These are phyloP conservation scores for Melinopterus prodromus DNA, from an alignment of 2,888 invertebrate genomes.

Conservation along the genomic window DNA sequence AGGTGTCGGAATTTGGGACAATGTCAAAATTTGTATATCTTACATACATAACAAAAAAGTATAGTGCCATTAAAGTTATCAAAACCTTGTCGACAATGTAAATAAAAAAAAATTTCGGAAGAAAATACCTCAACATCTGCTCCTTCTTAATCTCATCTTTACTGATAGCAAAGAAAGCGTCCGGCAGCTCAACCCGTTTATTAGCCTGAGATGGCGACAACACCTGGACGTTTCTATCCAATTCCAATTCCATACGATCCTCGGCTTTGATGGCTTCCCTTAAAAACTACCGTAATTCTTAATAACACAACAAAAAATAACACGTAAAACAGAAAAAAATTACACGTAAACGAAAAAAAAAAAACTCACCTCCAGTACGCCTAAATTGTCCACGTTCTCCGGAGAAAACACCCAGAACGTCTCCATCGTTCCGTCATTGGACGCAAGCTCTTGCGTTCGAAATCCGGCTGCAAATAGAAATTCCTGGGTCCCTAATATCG, in stretches of 20 bases:
- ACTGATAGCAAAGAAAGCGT: slow-evolving; percentile 83
- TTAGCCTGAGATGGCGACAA: slow-evolving; percentile 79
- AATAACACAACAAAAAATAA: background rate
- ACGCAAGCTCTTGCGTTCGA: slow-evolving; percentile 64
- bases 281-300: slow-evolving; percentile 64
- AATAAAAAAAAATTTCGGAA: too few species aligned
- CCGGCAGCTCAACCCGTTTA: slow-evolving; percentile 74
- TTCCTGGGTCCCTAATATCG: slow-evolving; percentile 82
- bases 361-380: slow-evolving; percentile 64
- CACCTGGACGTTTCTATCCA: slow-evolving; percentile 90
- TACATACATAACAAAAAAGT: too few species aligned
- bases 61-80: too few species aligned
- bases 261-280: slow-evolving; percentile 81
- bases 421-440: slow-evolving; percentile 67
- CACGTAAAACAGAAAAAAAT: slow-evolving; percentile 40
- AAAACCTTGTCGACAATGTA: too few species aligned
- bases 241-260: slow-evolving; percentile 81
- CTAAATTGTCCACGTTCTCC: slow-evolving; percentile 66
- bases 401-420: slow-evolving; percentile 73
- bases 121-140: slow-evolving; percentile 72
- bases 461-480: slow-evolving; percentile 88
- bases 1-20: too few species aligned
- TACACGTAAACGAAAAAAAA: slow-evolving; percentile 53
- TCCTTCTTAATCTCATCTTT: slow-evolving; percentile 87
- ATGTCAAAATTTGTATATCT: too few species aligned